Base-by-base conservation (phyloP, 2,113 vertebrate species). In the Ammodytes marinus region DNA sequence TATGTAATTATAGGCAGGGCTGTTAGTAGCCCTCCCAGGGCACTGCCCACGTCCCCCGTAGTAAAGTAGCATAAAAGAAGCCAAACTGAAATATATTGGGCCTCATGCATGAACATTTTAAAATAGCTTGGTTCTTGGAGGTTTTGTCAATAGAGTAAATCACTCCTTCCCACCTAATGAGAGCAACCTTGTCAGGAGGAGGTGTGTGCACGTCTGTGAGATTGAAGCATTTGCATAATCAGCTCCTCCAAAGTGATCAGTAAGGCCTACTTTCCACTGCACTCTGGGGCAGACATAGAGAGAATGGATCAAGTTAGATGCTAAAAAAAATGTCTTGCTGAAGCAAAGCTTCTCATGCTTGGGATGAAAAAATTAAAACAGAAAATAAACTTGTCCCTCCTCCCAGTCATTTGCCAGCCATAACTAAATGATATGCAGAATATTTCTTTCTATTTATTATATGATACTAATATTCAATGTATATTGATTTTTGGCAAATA, bases 71-170 rank as follows among this genome's bases (percentile, higher is more conserved):
- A 11, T 40, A 27, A 27, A 74, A 55, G 50, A 64, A 55, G 57
- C 49, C 14, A 15, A 69, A 54, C 8, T 69, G 10, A 55, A 61
- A 57, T 35, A 54, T 7, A 19, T 8, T 46, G 42, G 70, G 72
- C 76, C 68, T 80, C 70, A 69, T 27, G 71, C 84, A 89, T 37
- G 40, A 72, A 73, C 39, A 46, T 50, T 61, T 80, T 8, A 5
- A 19, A 54, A 61, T 42, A 0, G 4, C 0, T 17, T 69, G 47
- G 47, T 49, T 27, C 60, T 35, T 7, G 35, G 8, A 2, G 39
- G 7, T 14, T 73, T 60, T 68, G 60, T 50, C 53, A 35, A 19
- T 2, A 8, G 9, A 40, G 14, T 19, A 13, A 27, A 46, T 45
- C 4, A 0, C n/a, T 45, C 0, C 2, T 42, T 8, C 42, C 17